These are phyloP conservation scores for Incurvaria masculella DNA, from an alignment of 2,888 invertebrate genomes.

Conservation along the genomic window DNA sequence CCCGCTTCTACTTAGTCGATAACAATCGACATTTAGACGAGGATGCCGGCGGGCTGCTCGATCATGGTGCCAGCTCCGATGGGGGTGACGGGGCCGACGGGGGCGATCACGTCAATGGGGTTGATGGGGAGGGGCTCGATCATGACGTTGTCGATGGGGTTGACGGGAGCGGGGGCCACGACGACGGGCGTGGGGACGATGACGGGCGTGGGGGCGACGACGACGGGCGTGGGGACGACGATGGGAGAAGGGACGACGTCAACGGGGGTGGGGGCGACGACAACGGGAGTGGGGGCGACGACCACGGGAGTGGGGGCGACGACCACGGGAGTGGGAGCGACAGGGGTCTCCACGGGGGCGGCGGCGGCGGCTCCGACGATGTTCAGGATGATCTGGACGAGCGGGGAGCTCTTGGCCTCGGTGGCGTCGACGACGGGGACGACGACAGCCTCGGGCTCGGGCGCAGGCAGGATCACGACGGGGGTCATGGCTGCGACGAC, in stretches of 20 bases:
- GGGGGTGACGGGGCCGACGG: constrained; percentile 17
- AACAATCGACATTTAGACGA: background rate
- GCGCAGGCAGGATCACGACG: background rate
- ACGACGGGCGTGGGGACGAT: constrained; percentile 10
- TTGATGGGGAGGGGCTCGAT: constrained; percentile 12
- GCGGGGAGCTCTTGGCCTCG: constrained; percentile 19
- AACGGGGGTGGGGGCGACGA: constrained; percentile 17
- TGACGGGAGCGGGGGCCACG: constrained; percentile 12
- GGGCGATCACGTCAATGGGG: constrained; percentile 19
- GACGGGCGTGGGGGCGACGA: background rate
- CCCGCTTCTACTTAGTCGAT: too few relatives aligned
- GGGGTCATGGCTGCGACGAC: background rate
- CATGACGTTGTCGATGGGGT: constrained; percentile 13
- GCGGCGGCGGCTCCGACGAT: constrained; percentile 12
- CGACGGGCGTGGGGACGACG: background rate
- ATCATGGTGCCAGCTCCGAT: constrained; percentile 18
- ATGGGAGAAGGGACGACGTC: constrained; percentile 16
- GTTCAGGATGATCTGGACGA: constrained; percentile 18
- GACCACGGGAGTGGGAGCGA: background rate
- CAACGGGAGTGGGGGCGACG: constrained; percentile 15
- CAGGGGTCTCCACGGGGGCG: background rate
- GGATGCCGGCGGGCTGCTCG: constrained; percentile 9
- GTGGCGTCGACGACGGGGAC: constrained; percentile 15
- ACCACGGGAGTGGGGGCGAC: constrained; percentile 7
- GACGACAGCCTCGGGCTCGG: constrained; percentile 13